These are phyloP conservation scores for Drosophila micromelanica DNA, from an alignment of 1,140 invertebrate species.

Conservation along the genomic window DNA sequence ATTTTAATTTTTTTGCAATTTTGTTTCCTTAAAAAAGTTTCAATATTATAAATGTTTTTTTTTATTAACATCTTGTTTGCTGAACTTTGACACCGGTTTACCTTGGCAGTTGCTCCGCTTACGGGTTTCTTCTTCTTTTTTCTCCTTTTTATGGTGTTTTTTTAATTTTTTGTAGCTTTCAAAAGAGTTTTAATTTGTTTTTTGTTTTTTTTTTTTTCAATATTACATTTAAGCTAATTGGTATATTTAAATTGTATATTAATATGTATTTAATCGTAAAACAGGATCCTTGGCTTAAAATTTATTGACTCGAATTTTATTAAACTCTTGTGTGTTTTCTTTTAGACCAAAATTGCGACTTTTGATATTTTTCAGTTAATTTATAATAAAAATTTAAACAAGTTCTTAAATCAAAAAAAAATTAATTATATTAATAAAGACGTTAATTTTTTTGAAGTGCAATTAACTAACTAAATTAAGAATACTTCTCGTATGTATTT, in stretches of 20 bases:
- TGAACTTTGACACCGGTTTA: slow-evolving; percentile 68
- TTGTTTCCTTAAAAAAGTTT: slow-evolving; percentile 52
- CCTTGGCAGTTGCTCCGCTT: slow-evolving; percentile 59
- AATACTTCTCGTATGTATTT: too few relatives aligned
- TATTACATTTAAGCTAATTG: slow-evolving; percentile 5
- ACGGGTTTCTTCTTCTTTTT: slow-evolving; percentile 13
- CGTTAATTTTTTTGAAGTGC: too few relatives aligned
- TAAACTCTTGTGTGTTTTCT: too few relatives aligned
- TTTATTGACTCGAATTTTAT: too few relatives aligned
- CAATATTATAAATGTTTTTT: slow-evolving; percentile 35
- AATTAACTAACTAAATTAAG: too few relatives aligned
- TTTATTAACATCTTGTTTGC: slow-evolving; percentile 34
- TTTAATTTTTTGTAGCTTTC: background rate
- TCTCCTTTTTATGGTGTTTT: slow-evolving; percentile 9
- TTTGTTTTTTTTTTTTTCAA: slow-evolving; percentile 30
- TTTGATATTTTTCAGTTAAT: too few relatives aligned
- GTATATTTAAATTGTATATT: background rate
- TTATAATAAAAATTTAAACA: too few relatives aligned
- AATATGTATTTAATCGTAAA: background rate
- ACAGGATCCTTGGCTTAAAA: background rate
- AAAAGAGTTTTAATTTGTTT: slow-evolving; percentile 7
- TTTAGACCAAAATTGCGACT: too few relatives aligned
- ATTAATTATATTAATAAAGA: too few relatives aligned
- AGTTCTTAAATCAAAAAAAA: too few relatives aligned
- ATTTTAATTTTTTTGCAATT: slow-evolving; percentile 5